A percentile compares a stretch with the other conserved stretches of the same genome.
Evolutionary conservation across 1,140 invertebrate species (phyloP).

Genomic region (Drosophila eugracilis): DNA sequence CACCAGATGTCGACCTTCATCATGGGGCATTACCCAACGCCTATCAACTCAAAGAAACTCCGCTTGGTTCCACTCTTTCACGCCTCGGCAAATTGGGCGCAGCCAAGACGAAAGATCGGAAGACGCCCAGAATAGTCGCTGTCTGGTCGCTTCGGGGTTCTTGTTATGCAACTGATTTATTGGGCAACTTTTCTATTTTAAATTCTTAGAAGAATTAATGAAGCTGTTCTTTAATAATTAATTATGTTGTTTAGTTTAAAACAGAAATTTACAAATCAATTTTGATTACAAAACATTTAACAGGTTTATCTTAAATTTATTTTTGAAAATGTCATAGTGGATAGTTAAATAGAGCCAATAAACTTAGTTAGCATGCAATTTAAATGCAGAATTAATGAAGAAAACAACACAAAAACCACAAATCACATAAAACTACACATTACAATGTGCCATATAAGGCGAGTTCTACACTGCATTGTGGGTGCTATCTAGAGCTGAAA

Average conservation of each 20-base stretch:
- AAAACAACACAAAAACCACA: not conserved
- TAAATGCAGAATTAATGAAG: not conserved
- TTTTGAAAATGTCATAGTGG: too few species aligned
- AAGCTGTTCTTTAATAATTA: too few species aligned
- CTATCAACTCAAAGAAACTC: slow-evolving; percentile 23
- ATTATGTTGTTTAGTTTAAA: too few species aligned
- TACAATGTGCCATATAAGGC: not conserved
- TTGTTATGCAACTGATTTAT: slow-evolving; percentile 21
- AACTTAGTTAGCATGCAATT: not conserved
- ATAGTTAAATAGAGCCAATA: too few species aligned
- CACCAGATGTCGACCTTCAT: slow-evolving; percentile 39
- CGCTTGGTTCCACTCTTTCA: slow-evolving; percentile 47
- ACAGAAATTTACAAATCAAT: too few species aligned
- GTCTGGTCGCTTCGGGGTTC: slow-evolving; percentile 27
- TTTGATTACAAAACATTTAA: too few species aligned
- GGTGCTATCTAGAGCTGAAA: slow-evolving; percentile 12
- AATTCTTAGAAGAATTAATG: not conserved
- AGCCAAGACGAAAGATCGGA: slow-evolving; percentile 17
- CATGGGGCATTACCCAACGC: slow-evolving; percentile 44
- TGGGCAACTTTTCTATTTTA: slow-evolving; percentile 5
- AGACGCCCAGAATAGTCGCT: slow-evolving; percentile 13
- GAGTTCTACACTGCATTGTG: not conserved
- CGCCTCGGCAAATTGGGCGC: slow-evolving; percentile 76
- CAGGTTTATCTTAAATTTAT: too few species aligned
- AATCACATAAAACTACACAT: not conserved